Evolutionary conservation across 2,113 vertebrate genomes (phyloP).

Genomic region (Ia io): DNA sequence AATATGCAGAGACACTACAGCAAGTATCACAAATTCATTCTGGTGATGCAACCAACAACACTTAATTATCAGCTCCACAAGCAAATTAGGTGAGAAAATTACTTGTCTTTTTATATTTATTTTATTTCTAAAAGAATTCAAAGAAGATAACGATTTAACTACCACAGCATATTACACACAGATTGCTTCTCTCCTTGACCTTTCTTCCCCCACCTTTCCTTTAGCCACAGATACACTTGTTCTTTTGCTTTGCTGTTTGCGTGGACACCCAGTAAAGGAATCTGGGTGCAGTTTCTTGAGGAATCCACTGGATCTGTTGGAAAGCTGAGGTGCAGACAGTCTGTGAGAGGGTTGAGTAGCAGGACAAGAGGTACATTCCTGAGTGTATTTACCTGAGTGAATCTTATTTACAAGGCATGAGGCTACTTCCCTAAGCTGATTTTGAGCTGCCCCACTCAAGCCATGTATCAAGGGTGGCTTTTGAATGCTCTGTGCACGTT

Average conservation of each 20-base stretch:
- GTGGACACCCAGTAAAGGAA: background rate
- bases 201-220: background rate
- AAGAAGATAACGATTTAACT: slow-evolving; percentile 75
- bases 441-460: background rate
- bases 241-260: background rate
- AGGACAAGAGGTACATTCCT: background rate
- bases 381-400: too few relatives aligned
- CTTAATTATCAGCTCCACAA: slow-evolving; percentile 90
- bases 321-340: background rate
- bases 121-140: slow-evolving; percentile 84
- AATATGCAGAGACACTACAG: slow-evolving; percentile 86
- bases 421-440: background rate
- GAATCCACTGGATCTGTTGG: background rate
- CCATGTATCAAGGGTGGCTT: background rate
- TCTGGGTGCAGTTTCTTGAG: background rate
- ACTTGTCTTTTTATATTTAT: slow-evolving; percentile 88
- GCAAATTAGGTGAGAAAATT: slow-evolving; percentile 91
- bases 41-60: slow-evolving; percentile 85
- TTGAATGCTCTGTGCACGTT: background rate
- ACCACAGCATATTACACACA: slow-evolving; percentile 58
- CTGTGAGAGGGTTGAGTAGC: background rate
- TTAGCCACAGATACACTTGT: background rate
- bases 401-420: background rate
- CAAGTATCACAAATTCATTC: slow-evolving; percentile 82
- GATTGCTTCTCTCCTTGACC: slow-evolving; percentile 41